Evolutionary conservation across 2,888 invertebrate genomes (phyloP).

Genomic region (Stenoptilia bipunctidactyla): DNA sequence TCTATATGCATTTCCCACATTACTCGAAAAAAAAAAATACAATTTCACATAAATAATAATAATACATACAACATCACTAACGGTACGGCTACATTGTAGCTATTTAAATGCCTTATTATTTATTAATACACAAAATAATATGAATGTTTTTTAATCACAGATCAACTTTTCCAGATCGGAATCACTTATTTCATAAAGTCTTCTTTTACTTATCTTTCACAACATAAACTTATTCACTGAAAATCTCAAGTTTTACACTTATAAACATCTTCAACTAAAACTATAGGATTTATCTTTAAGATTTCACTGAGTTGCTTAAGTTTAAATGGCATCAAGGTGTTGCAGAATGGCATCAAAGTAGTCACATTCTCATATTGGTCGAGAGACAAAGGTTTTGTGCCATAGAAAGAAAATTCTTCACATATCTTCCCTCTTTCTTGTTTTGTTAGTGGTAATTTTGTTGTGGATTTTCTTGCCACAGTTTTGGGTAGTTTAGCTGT

Average conservation of each 20-base stretch:
- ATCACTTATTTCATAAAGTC: not conserved
- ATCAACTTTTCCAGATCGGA: not conserved
- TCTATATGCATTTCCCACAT: too few relatives aligned
- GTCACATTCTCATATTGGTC: slow-evolving; percentile 49
- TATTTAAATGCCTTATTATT: not conserved
- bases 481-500: slow-evolving; percentile 37
- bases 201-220: not conserved
- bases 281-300: slow-evolving; percentile 59
- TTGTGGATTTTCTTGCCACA: slow-evolving; percentile 64
- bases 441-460: slow-evolving; percentile 33
- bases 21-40: too few relatives aligned
- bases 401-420: slow-evolving; percentile 60
- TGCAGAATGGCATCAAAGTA: slow-evolving; percentile 64
- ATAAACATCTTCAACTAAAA: slow-evolving; percentile 42
- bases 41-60: too few relatives aligned
- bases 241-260: slow-evolving; percentile 6
- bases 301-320: slow-evolving; percentile 62
- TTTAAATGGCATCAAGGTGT: slow-evolving; percentile 50
- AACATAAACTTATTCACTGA: not conserved
- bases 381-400: slow-evolving; percentile 37
- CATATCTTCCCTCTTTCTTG: slow-evolving; percentile 12
- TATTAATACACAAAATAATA: too few relatives aligned
- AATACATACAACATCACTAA: too few relatives aligned
- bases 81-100: not conserved
- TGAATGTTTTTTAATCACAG: not conserved